Percentiles rank a stretch among this genome's conserved stretches.
These are phyloP conservation scores for Tetramorium simillimum DNA, from an alignment of 1,140 invertebrate genomes.

Conservation along the genomic window DNA sequence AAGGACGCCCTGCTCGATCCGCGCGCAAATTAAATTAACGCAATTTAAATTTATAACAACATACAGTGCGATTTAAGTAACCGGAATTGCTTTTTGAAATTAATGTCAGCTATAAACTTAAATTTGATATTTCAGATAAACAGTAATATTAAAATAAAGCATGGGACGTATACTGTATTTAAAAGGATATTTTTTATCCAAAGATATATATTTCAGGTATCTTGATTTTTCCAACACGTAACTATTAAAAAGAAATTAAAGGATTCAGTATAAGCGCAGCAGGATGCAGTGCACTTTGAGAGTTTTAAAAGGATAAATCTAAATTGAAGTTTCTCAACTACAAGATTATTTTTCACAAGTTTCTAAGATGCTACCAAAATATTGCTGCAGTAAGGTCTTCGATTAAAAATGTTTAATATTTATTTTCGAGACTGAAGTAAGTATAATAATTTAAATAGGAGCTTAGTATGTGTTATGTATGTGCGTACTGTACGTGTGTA, in stretches of 20 bases:
- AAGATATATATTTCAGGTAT: not conserved
- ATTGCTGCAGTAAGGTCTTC: not conserved
- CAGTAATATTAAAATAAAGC: not conserved
- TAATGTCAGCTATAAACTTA: not conserved
- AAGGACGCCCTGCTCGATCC: conserved; percentile 24
- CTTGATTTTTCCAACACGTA: not conserved
- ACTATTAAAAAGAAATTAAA: not conserved
- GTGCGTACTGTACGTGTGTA: too few relatives aligned
- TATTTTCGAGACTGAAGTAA: not conserved
- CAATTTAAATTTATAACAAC: conserved; percentile 56
- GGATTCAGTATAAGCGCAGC: not conserved
- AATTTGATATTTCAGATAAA: not conserved
- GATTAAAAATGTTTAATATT: conserved; percentile 19
- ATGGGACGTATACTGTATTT: not conserved
- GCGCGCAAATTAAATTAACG: not conserved
- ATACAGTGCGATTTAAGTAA: not conserved
- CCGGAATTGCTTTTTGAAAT: not conserved
- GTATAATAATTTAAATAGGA: not conserved
- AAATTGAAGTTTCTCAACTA: not conserved
- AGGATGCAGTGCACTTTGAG: not conserved
- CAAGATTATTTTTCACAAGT: not conserved
- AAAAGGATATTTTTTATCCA: not conserved
- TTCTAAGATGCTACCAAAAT: not conserved
- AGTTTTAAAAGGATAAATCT: not conserved
- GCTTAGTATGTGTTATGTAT: not conserved